These are phyloP conservation scores for Stegastes partitus DNA, from an alignment of 2,113 vertebrate species.

Conservation along the genomic window DNA sequence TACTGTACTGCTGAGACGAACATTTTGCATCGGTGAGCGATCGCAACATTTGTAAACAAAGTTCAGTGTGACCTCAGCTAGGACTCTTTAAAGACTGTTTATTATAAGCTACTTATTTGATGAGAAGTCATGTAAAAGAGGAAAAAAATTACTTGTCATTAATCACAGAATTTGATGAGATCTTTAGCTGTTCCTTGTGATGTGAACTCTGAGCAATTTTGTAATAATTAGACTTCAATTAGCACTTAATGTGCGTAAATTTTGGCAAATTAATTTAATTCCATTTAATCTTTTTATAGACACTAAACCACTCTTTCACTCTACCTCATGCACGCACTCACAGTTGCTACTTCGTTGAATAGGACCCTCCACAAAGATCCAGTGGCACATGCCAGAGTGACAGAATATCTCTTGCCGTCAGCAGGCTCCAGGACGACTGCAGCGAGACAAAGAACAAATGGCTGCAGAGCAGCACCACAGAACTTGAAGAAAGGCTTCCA, in stretches of 20 bases:
- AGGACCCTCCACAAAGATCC: conserved; percentile 61
- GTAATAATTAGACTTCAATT: conserved; percentile 38
- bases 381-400: conserved; percentile 69
- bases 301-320: conserved; percentile 3
- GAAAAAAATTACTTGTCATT: not conserved
- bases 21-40: conserved; percentile 42
- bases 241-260: conserved; percentile 12
- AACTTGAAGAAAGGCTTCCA: not conserved
- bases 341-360: conserved; percentile 19
- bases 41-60: conserved; percentile 50
- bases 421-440: conserved; percentile 37
- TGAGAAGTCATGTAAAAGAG: not conserved
- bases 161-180: conserved; percentile 6
- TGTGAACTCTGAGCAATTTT: conserved; percentile 38
- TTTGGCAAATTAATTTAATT: conserved; percentile 42
- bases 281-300: conserved; percentile 49
- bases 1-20: conserved; percentile 71
- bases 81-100: not conserved
- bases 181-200: not conserved
- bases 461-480: conserved; percentile 9
- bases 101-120: not conserved
- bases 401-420: conserved; percentile 60
- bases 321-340: conserved; percentile 12
- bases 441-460: conserved; percentile 46
- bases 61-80: conserved; percentile 4